Evolutionary conservation across 2,888 invertebrate genomes (phyloP).

Genomic region (Andrena bucephala): DNA sequence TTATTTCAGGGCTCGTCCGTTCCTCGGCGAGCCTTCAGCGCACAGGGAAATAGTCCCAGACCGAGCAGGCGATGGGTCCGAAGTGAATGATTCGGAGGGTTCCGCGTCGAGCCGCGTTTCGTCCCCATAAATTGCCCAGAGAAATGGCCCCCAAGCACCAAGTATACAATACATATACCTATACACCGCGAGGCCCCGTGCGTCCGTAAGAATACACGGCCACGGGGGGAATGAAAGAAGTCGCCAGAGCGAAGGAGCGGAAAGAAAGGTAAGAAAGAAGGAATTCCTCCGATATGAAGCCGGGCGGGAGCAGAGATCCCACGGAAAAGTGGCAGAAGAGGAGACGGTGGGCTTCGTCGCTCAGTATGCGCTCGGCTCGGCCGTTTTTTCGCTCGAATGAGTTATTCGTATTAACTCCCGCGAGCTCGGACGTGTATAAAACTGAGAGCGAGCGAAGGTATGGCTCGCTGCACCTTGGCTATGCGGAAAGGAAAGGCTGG

Average conservation of each 20-base stretch:
- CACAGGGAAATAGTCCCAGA: too few species aligned
- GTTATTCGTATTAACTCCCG: slow-evolving; percentile 80
- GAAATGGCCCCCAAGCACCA: too few species aligned
- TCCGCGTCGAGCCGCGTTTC: too few species aligned
- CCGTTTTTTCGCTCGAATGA: slow-evolving; percentile 70
- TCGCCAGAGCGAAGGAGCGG: too few species aligned
- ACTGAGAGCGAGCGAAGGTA: slow-evolving; percentile 72
- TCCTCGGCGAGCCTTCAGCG: too few species aligned
- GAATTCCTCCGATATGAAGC: slow-evolving; percentile 21
- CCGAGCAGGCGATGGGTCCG: too few species aligned
- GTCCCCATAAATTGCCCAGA: too few species aligned
- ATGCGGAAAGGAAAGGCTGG: slow-evolving; percentile 85
- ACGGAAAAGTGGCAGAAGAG: slow-evolving; percentile 37
- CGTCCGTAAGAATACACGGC: too few species aligned
- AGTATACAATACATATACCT: too few species aligned
- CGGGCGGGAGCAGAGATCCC: slow-evolving; percentile 7
- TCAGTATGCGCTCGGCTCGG: slow-evolving; percentile 70
- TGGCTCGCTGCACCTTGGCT: slow-evolving; percentile 84
- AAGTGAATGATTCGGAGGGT: too few species aligned
- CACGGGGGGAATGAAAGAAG: background rate
- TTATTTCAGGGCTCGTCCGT: too few species aligned
- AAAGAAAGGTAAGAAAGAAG: background rate
- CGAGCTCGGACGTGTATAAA: slow-evolving; percentile 76
- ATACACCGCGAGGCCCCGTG: too few species aligned
- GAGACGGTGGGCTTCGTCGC: slow-evolving; percentile 77